Conservation (phyloP, 2,797 vertebrate genomes). For the Platalea minor region DNA sequence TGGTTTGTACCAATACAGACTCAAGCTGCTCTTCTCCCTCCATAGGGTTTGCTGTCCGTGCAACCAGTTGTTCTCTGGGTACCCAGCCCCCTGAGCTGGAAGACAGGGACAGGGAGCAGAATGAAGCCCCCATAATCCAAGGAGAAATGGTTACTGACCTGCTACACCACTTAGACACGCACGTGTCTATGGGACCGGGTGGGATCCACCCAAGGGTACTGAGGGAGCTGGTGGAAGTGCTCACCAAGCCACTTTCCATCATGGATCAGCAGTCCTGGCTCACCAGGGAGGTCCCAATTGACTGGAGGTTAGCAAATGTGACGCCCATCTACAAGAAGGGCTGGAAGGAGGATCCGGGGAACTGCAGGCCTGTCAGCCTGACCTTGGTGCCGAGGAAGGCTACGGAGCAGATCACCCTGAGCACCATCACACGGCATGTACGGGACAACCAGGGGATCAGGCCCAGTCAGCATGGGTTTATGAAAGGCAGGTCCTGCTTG, state of each 20-base stretch:
- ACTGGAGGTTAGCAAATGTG: not conserved
- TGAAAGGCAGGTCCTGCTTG: not conserved
- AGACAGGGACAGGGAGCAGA: too few species aligned
- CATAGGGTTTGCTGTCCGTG: not conserved
- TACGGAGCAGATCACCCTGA: not conserved
- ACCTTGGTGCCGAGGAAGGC: not conserved
- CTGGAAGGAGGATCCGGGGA: not conserved
- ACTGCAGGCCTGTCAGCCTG: not conserved
- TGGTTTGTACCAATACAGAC: not conserved
- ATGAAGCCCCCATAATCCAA: too few species aligned
- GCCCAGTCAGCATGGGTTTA: not conserved
- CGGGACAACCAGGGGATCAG: not conserved
- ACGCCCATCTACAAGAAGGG: not conserved
- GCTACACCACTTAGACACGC: not conserved
- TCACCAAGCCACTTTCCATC: not conserved
- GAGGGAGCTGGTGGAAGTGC: not conserved
- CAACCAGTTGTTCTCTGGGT: not conserved
- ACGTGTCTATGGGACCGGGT: not conserved
- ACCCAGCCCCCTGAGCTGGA: too few species aligned
- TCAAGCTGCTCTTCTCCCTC: not conserved
- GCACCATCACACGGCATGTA: fast-evolving
- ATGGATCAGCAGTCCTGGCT: not conserved
- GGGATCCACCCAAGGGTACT: not conserved
- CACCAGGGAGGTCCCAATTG: not conserved
- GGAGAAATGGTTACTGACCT: not conserved